Conservation (phyloP, 2,797 vertebrate genomes). For the Selene dorsalis region DNA sequence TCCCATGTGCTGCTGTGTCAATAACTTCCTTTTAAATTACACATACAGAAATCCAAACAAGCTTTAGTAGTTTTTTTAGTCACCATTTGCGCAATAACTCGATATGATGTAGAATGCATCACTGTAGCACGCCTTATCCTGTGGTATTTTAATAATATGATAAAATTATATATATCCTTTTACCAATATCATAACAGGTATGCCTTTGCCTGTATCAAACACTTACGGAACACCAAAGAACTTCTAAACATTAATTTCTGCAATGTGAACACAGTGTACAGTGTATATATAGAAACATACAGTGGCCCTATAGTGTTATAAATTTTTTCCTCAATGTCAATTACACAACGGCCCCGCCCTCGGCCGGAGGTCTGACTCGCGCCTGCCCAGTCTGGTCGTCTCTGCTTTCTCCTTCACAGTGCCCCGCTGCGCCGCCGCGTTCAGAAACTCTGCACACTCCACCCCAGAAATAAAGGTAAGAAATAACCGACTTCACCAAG, state of each 20-base stretch:
- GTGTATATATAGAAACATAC: neutral
- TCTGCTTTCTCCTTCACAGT: slow-evolving; percentile 80
- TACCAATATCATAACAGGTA: neutral
- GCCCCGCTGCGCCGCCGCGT: slow-evolving; percentile 60
- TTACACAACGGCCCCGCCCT: slow-evolving; percentile 67
- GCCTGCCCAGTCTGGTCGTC: slow-evolving; percentile 69
- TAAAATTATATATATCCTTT: neutral
- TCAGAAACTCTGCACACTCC: slow-evolving; percentile 49
- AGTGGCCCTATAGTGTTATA: neutral
- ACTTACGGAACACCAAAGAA: neutral
- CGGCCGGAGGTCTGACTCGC: slow-evolving; percentile 44
- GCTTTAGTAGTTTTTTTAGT: neutral
- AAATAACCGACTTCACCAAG: neutral
- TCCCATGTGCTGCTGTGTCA: neutral
- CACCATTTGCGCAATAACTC: neutral
- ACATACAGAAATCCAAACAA: neutral
- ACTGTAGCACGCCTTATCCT: neutral
- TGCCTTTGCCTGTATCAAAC: neutral
- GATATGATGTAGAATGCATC: neutral
- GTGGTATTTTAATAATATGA: neutral
- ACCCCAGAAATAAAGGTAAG: slow-evolving; percentile 74
- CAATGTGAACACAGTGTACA: neutral
- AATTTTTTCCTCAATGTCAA: slow-evolving; percentile 42
- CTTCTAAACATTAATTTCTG: neutral
- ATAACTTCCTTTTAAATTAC: neutral